A percentile compares a stretch with the other conserved stretches of the same genome.
Evolutionary conservation across 30 jellyfish, hydroid and myxozoan genomes (phyloP).

Genomic region (Chrysaora quinquecirrha): DNA sequence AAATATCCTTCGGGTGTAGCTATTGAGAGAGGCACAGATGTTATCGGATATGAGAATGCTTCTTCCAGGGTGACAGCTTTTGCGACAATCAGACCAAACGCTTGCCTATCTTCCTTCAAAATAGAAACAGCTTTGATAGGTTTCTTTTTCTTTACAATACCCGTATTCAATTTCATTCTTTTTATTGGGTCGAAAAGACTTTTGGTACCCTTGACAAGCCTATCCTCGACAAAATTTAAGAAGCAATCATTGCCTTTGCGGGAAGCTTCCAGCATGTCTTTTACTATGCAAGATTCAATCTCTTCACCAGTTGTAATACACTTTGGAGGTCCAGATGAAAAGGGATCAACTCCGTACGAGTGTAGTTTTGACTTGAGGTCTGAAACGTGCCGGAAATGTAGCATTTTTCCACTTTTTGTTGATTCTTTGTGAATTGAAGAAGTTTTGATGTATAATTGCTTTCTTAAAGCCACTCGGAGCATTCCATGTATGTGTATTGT

Average conservation of each 20-base stretch:
- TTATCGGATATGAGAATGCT: neutral
- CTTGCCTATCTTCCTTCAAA: neutral
- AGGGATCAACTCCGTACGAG: neutral
- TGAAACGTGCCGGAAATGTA: neutral
- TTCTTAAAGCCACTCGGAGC: neutral
- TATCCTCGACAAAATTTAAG: neutral
- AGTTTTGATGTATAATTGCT: neutral
- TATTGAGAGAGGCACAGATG: conserved; percentile 1
- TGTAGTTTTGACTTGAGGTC: neutral
- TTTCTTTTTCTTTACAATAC: neutral
- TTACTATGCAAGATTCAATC: neutral
- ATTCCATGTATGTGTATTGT: neutral
- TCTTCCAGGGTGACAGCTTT: neutral
- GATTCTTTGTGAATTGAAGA: neutral
- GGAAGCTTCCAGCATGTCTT: neutral
- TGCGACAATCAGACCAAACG: conserved; percentile 1
- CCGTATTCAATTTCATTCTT: neutral
- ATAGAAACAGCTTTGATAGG: neutral
- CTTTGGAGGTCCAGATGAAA: neutral
- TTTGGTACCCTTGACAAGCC: conserved; percentile 1
- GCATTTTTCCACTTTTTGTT: neutral
- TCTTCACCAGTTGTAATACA: neutral
- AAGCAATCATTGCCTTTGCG: conserved; percentile 1
- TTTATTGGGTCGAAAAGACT: neutral
- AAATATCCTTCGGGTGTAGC: conserved; percentile 1